phyloP scores from a whole-genome alignment of 2,797 vertebrate genomes.

The Gymnoscopelus microlampas region DNA sequence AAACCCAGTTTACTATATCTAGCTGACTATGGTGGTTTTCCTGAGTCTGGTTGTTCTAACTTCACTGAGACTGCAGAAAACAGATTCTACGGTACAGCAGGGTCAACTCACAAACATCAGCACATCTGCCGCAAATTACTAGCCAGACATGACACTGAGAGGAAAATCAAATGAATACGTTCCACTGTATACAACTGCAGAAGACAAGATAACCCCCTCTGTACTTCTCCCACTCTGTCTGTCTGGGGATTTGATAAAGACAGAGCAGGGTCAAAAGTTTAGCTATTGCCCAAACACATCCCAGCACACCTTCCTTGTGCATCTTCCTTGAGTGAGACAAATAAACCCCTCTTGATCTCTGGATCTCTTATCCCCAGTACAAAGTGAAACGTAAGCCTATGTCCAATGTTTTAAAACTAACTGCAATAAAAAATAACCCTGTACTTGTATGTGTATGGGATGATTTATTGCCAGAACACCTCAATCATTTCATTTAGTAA shows the following conservation, averaged over 20 bases:
- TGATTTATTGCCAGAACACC: too few relatives aligned
- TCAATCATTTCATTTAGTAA: too few relatives aligned
- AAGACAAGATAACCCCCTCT: constrained; percentile 59
- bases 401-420: constrained; percentile 59
- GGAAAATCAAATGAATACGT: constrained; percentile 70
- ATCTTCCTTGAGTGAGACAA: constrained; percentile 35
- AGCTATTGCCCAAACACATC: constrained; percentile 59
- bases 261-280: constrained; percentile 62
- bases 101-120: constrained; percentile 55
- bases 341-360: too few relatives aligned
- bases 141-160: constrained; percentile 63
- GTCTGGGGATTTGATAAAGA: constrained; percentile 62
- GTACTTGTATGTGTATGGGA: constrained; percentile 42
- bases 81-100: constrained; percentile 40
- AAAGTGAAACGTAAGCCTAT: constrained; percentile 6
- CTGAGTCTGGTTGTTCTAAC: constrained; percentile 13
- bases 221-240: constrained; percentile 48
- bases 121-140: constrained; percentile 74
- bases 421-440: constrained; percentile 26
- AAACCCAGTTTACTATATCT: background rate
- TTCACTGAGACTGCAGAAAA: constrained; percentile 15
- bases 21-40: too few relatives aligned
- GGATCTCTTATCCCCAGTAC: too few relatives aligned
- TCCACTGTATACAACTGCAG: constrained; percentile 46
- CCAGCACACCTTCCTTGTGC: constrained; percentile 18